These are phyloP conservation scores for Prunella himalayana DNA, from an alignment of 2,113 vertebrate genomes.

Conservation along the genomic window DNA sequence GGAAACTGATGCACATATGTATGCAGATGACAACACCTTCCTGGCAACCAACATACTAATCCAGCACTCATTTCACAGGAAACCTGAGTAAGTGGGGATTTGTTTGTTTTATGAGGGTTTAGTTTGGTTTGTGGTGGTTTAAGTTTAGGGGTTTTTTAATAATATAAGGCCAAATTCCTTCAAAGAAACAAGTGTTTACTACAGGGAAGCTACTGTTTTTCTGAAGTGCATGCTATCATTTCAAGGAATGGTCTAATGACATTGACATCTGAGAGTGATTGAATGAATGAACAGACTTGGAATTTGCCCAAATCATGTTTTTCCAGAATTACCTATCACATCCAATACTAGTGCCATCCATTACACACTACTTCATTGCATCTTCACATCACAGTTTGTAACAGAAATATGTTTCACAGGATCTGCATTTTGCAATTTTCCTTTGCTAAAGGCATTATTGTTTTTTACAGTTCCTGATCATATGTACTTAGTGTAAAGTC, in stretches of 20 bases:
- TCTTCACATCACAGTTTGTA: not conserved
- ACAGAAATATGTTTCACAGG: not conserved
- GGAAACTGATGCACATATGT: not conserved
- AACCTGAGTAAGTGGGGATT: rapidly evolving
- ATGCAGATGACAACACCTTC: not conserved
- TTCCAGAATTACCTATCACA: not conserved
- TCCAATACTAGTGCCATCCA: not conserved
- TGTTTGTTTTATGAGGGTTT: not conserved
- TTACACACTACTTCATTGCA: not conserved
- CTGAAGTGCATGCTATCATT: not conserved
- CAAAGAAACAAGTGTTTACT: not conserved
- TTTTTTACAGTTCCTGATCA: not conserved
- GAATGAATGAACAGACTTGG: not conserved
- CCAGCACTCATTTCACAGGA: not conserved
- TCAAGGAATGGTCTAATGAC: not conserved
- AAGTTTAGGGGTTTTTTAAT: not conserved
- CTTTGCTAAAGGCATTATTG: not conserved
- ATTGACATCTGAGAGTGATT: not conserved
- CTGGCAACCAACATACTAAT: not conserved
- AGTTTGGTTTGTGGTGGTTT: not conserved
- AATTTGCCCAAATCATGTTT: not conserved
- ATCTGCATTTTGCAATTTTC: not conserved
- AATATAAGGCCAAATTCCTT: not conserved
- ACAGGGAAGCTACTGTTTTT: not conserved
- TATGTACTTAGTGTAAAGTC: not conserved